Conservation (phyloP, 2,797 vertebrate species). For the Synanceia verrucosa region DNA sequence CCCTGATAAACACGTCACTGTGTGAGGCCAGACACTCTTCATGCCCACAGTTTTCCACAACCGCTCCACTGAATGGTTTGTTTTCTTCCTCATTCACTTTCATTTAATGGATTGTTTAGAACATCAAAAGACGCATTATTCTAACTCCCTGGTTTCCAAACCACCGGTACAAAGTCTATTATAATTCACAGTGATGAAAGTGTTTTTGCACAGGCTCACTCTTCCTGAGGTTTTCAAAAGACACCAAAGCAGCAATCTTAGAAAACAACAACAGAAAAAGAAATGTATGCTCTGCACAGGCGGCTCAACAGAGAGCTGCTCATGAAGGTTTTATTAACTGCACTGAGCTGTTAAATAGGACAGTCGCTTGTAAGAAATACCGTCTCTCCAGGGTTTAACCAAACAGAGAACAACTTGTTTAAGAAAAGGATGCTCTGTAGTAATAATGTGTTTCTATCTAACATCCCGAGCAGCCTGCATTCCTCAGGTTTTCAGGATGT, state of each 20-base stretch:
- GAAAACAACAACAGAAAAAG: slow-evolving; percentile 50
- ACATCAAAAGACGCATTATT: slow-evolving; percentile 76
- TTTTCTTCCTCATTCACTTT: slow-evolving; percentile 56
- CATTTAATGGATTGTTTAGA: slow-evolving; percentile 72
- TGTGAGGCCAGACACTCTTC: slow-evolving; percentile 49
- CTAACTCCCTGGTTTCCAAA: slow-evolving; percentile 48
- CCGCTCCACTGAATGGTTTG: slow-evolving; percentile 49
- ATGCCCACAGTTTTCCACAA: slow-evolving; percentile 64
- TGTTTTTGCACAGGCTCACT: slow-evolving; percentile 41
- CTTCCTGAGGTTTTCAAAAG: slow-evolving; percentile 55
- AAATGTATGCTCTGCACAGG: slow-evolving; percentile 21
- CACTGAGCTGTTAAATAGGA: not conserved
- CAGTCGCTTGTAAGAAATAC: not conserved
- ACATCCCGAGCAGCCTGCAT: slow-evolving; percentile 29
- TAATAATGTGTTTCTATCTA: not conserved
- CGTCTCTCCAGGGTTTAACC: not conserved
- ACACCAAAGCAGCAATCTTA: slow-evolving; percentile 59
- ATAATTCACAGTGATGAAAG: slow-evolving; percentile 72
- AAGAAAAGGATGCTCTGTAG: not conserved
- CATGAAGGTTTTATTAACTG: slow-evolving; percentile 13
- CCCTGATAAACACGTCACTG: slow-evolving; percentile 53
- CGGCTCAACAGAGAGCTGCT: slow-evolving; percentile 23
- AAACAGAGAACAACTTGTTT: not conserved
- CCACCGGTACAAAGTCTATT: slow-evolving; percentile 52
- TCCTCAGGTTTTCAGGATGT: slow-evolving; percentile 41